These are phyloP conservation scores for Eudasyphora cyanicolor DNA, from an alignment of 2,888 invertebrate species.

Conservation along the genomic window DNA sequence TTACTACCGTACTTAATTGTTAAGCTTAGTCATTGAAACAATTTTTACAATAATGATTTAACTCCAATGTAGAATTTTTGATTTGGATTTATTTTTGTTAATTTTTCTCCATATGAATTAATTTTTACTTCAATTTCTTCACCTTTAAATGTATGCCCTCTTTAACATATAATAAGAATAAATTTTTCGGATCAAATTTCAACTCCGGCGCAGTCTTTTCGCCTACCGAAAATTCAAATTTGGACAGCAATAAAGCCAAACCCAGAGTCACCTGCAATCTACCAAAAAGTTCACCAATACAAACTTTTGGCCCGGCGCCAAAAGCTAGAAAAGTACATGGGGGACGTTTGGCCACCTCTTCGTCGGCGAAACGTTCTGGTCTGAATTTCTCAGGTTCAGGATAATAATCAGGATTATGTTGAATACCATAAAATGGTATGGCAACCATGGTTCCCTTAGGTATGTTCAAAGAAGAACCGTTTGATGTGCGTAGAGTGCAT, in stretches of 20 bases:
- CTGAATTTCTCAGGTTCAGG: slow-evolving; percentile 77
- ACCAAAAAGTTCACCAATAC: slow-evolving; percentile 68
- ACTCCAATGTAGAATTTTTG: too few species aligned
- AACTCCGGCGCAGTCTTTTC: slow-evolving; percentile 47
- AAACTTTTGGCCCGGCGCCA: slow-evolving; percentile 67
- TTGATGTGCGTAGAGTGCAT: slow-evolving; percentile 78
- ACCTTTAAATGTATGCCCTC: neutral
- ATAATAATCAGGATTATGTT: slow-evolving; percentile 76
- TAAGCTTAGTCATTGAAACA: too few species aligned
- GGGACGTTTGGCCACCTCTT: neutral
- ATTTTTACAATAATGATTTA: too few species aligned
- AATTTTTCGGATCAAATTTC: neutral
- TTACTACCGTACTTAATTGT: too few species aligned
- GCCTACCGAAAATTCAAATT: slow-evolving; percentile 60
- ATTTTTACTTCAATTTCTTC: neutral
- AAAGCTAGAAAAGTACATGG: slow-evolving; percentile 66
- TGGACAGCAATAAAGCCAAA: slow-evolving; percentile 61
- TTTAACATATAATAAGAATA: neutral
- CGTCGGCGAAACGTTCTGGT: slow-evolving; percentile 80
- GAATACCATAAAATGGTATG: slow-evolving; percentile 74
- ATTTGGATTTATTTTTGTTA: too few species aligned
- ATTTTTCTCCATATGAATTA: too few species aligned
- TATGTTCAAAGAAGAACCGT: slow-evolving; percentile 72
- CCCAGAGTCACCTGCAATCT: slow-evolving; percentile 66
- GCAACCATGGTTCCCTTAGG: slow-evolving; percentile 74